phyloP scores from a whole-genome alignment of 2,113 vertebrate genomes.

The Typhlomys cinereus region DNA sequence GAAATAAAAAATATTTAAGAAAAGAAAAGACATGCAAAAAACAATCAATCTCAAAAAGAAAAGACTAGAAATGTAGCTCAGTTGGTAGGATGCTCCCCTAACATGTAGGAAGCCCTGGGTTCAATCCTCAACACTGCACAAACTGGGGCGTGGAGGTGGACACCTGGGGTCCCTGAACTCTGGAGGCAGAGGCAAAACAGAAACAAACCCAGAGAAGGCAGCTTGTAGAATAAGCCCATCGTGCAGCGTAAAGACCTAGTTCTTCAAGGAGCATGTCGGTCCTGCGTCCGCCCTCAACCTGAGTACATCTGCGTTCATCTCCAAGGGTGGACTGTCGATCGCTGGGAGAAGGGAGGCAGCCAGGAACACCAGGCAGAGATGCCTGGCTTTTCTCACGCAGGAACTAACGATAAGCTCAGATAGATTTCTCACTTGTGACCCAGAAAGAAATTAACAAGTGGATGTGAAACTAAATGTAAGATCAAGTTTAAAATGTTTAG shows the following conservation, averaged over 20 bases:
- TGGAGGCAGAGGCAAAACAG: neutral
- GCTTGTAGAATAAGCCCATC: neutral
- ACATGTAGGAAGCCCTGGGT: neutral
- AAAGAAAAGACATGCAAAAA: too few species aligned
- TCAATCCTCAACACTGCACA: too few species aligned
- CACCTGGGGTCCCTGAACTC: neutral
- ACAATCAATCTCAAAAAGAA: too few species aligned
- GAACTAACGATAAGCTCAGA: constrained; percentile 37
- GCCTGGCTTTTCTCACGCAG: neutral
- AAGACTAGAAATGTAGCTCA: too few species aligned
- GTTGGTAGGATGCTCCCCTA: neutral
- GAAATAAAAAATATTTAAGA: too few species aligned
- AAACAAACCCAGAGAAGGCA: neutral
- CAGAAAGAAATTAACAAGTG: constrained; percentile 61
- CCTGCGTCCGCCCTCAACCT: neutral
- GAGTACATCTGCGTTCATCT: neutral
- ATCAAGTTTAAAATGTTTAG: constrained; percentile 20
- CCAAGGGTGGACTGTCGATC: neutral
- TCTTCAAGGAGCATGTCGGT: neutral
- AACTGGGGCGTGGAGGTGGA: too few species aligned
- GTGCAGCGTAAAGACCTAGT: neutral
- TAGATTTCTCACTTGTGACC: constrained; percentile 52
- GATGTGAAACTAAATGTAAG: constrained; percentile 52
- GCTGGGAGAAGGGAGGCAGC: neutral
- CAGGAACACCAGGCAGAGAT: neutral